Percentiles rank a stretch among this genome's conserved stretches.
Conservation (phyloP, 2,888 invertebrate species). For the Crioceris asparagi region DNA sequence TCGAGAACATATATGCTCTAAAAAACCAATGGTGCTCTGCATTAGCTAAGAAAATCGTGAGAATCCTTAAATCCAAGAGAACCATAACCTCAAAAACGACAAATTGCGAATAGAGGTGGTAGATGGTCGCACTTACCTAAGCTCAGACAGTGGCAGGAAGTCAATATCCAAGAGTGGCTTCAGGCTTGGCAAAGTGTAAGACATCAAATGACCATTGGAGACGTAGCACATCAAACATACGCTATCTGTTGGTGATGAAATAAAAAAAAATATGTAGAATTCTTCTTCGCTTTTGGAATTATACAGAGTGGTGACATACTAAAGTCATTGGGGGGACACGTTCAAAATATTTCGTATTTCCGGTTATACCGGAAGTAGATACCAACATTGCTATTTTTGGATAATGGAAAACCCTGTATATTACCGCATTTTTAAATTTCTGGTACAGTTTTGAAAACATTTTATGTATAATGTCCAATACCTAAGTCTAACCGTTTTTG, state of each 20-base stretch:
- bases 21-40: conserved; percentile 22
- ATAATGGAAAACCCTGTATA: too few species aligned
- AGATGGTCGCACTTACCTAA: conserved; percentile 72
- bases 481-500: too few species aligned
- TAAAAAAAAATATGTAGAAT: background rate
- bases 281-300: too few species aligned
- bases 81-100: conserved; percentile 7
- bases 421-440: too few species aligned
- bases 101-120: background rate
- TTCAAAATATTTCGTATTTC: too few species aligned
- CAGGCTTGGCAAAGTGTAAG: conserved; percentile 92
- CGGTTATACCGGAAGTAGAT: too few species aligned
- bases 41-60: conserved; percentile 21
- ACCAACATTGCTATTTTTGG: too few species aligned
- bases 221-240: conserved; percentile 90
- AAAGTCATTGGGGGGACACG: too few species aligned
- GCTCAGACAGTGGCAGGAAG: conserved; percentile 87
- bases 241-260: conserved; percentile 58
- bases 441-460: too few species aligned
- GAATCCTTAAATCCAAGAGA: conserved; percentile 6
- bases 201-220: conserved; percentile 86
- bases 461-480: too few species aligned
- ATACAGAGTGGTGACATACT: too few species aligned
- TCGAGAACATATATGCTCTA: too few species aligned
- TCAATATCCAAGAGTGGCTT: conserved; percentile 86